Evolutionary conservation across 2,888 invertebrate genomes (phyloP), one percentile per base, ranked within the genome.

Genomic region (Agonopterix subpropinquella): DNA sequence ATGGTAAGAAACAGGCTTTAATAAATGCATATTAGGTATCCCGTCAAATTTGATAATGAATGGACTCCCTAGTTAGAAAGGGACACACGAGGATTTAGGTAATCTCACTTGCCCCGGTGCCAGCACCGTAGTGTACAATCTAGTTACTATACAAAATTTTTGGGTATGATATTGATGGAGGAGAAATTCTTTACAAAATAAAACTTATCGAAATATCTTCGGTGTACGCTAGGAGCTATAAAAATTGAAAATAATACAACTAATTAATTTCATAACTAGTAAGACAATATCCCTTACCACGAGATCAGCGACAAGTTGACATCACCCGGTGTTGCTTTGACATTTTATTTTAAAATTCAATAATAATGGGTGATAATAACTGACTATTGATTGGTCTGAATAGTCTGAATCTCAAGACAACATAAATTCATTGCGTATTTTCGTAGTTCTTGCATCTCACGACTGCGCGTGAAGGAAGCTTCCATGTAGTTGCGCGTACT

Each of bases 161-260:
- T n/a, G n/a, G 68, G 86, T 86, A 86, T 82, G 69, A 79, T 84
- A 88, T 88, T 88, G 88, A 88, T 88, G 88, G 88, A 87, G 86
- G 84, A 87, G 74, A 78, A 70, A 83, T 82, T 81, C 75, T 86
- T 87, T 86, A 87, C 79, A 87, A 86, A 86, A 87, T 87, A 87
- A 82, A 87, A 80, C 88, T 88, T 88, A 88, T 86, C 86, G 80
- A 87, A 86, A 87, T 87, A 88, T 88, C 88, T 88, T 88, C 88
- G 88, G 88, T 88, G 85, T 88, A 88, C 80, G 86, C 88, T 87
- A 88, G 88, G 87, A 88, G 75, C 85, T 88, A 87, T 85, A 86
- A 86, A 88, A 87, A 86, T 83, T 87, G 86, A 86, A 87, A 88
- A 87, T 87, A 87, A 85, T 88, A 87, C 82, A 86, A 82, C 85